Evolutionary conservation across 2,113 vertebrate genomes (phyloP).

Genomic region (Hyperopisus bebe): DNA sequence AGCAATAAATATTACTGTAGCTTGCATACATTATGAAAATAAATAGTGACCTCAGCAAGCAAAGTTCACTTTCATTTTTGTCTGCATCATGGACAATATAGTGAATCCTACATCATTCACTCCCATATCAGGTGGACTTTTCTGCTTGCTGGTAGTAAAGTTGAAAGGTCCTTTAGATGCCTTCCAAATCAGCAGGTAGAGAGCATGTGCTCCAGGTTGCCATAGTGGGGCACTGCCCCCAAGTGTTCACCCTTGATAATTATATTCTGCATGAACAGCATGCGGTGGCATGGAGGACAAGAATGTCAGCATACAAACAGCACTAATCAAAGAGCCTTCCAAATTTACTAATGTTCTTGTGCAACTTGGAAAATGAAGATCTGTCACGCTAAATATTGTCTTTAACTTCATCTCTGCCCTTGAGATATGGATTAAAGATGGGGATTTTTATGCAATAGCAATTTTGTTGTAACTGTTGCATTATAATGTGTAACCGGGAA

Average conservation of each 20-base stretch:
- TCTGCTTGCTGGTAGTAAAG: not conserved
- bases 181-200: not conserved
- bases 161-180: not conserved
- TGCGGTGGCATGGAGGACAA: not conserved
- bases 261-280: not conserved
- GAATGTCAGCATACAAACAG: not conserved
- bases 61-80: not conserved
- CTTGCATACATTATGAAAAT: not conserved
- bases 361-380: not conserved
- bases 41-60: not conserved
- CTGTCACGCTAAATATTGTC: not conserved
- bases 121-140: not conserved
- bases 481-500: not conserved
- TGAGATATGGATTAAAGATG: not conserved
- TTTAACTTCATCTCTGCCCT: not conserved
- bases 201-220: not conserved
- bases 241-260: not conserved
- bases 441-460: not conserved
- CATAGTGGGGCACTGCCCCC: not conserved
- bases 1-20: slow-evolving; percentile 9
- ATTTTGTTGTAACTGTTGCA: not conserved
- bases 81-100: not conserved
- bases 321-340: not conserved
- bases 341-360: not conserved
- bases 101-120: not conserved